A percentile compares a stretch with the other conserved stretches of the same genome.
Conservation (phyloP, 2,888 invertebrate genomes). For the Aphidius colemani region DNA sequence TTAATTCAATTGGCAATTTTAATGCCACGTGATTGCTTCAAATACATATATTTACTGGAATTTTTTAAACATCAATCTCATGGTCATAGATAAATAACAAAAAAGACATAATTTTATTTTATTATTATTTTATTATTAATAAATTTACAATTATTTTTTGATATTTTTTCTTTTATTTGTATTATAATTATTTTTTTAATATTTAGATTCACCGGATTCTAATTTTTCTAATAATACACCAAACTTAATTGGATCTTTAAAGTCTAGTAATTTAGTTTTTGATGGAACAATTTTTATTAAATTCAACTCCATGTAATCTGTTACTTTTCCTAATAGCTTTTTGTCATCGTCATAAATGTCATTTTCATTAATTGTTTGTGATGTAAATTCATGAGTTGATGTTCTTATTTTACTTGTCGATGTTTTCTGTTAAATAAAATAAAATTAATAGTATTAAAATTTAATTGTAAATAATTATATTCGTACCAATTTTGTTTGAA, state of each 20-base stretch:
- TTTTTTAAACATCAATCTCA: constrained; percentile 1
- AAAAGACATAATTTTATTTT: not conserved
- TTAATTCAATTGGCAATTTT: constrained; percentile 20
- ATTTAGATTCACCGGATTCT: not conserved
- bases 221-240: constrained; percentile 20
- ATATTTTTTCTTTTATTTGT: not conserved
- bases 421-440: constrained; percentile 34
- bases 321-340: constrained; percentile 35
- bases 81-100: not conserved
- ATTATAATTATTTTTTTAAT: constrained; percentile 1
- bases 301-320: constrained; percentile 38
- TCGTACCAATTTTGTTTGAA: constrained; percentile 40
- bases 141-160: not conserved
- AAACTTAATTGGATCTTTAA: constrained; percentile 30
- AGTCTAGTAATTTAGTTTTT: constrained; percentile 29
- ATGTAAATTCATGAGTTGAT: constrained; percentile 33
- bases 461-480: not conserved
- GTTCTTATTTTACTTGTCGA: constrained; percentile 37
- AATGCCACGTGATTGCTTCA: no score
- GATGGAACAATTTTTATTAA: constrained; percentile 39
- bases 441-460: constrained; percentile 2
- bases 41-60: not conserved
- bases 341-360: constrained; percentile 36
- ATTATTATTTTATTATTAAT: not conserved
- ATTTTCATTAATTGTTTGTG: constrained; percentile 41